phyloP scores from a whole-genome alignment of 2,888 invertebrate genomes.

The Parnassius mnemosyne region DNA sequence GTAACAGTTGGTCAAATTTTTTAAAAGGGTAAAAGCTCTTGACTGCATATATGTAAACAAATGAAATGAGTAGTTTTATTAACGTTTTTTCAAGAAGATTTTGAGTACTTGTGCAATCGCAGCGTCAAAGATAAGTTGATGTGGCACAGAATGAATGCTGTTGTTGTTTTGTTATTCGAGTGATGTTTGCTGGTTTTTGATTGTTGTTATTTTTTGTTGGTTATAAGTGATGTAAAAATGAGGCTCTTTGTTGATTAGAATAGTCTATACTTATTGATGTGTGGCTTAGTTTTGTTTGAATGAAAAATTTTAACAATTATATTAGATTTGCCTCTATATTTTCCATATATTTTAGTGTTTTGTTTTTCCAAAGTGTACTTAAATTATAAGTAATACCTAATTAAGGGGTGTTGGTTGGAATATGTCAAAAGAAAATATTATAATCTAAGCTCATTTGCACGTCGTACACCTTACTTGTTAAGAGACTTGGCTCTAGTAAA shows the following conservation, averaged over 20 bases:
- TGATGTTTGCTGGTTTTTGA: constrained; percentile 27
- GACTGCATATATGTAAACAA: constrained; percentile 33
- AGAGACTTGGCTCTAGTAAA: too few species aligned
- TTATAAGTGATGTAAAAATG: constrained; percentile 9
- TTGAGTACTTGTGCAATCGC: constrained; percentile 29
- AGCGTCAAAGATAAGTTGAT: constrained; percentile 31
- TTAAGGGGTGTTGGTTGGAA: too few species aligned
- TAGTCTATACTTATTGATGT: too few species aligned
- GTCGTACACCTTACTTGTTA: too few species aligned
- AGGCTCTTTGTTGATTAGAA: background rate
- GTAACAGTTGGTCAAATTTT: constrained; percentile 24
- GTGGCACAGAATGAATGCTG: constrained; percentile 27
- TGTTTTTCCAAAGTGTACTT: too few species aligned
- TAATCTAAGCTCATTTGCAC: too few species aligned
- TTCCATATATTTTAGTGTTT: too few species aligned
- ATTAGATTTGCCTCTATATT: too few species aligned
- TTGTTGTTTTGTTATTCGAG: constrained; percentile 30
- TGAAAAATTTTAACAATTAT: background rate
- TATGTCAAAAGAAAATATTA: too few species aligned
- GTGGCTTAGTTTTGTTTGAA: too few species aligned
- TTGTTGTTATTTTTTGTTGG: constrained; percentile 28
- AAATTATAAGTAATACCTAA: too few species aligned
- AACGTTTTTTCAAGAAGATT: constrained; percentile 27
- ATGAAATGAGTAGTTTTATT: constrained; percentile 30
- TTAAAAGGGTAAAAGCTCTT: constrained; percentile 30